These are phyloP conservation scores for Tinamus major DNA, from an alignment of 2,797 vertebrate genomes.

Conservation along the genomic window DNA sequence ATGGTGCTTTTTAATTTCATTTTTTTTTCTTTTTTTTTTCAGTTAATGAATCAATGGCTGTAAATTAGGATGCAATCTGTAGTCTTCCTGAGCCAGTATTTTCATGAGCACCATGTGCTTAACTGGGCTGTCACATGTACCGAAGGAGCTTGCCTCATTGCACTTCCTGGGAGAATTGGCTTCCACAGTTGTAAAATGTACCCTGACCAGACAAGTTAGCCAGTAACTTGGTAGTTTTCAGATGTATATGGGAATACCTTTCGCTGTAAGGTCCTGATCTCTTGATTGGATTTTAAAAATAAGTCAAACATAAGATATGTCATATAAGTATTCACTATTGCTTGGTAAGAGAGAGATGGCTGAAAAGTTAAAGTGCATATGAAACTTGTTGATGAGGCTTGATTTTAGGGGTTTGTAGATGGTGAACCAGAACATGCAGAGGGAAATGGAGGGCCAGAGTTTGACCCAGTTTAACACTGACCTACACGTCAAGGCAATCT, in stretches of 20 bases:
- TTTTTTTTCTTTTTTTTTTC: too few relatives aligned
- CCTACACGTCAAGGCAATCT: background rate
- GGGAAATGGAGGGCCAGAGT: background rate
- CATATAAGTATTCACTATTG: background rate
- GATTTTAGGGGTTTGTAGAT: background rate
- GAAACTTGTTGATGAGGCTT: background rate
- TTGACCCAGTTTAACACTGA: background rate
- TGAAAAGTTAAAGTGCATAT: background rate
- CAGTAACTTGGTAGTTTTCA: background rate
- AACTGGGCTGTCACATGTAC: background rate
- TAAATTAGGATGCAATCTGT: slow-evolving; percentile 34
- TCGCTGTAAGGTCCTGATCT: background rate
- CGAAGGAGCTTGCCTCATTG: background rate
- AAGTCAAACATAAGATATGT: background rate
- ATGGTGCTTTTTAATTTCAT: too few relatives aligned
- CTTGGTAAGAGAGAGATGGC: background rate
- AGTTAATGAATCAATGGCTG: background rate
- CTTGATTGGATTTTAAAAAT: background rate
- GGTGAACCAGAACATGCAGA: accelerated
- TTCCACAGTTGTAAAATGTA: background rate
- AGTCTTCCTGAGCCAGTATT: background rate
- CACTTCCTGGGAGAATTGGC: background rate
- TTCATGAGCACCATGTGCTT: background rate
- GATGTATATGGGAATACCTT: background rate
- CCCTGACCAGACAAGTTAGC: background rate